A percentile compares a stretch with the other conserved stretches of the same genome.
phyloP scores from a whole-genome alignment of 2,113 vertebrate genomes.

The Meriones unguiculatus region DNA sequence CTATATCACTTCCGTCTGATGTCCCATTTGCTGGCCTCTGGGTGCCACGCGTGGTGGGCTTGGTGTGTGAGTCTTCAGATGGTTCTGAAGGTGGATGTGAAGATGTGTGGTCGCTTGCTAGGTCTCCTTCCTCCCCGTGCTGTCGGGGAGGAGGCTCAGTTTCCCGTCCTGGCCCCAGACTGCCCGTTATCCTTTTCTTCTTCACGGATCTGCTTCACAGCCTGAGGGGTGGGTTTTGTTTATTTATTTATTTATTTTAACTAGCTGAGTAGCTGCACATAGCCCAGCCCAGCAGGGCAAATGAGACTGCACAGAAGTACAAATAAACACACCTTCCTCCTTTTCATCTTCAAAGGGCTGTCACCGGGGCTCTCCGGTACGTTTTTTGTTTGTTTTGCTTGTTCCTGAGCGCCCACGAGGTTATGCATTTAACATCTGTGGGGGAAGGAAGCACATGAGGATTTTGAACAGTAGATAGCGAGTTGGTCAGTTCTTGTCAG shows the following conservation, averaged over 20 bases:
- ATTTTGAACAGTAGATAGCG: background rate
- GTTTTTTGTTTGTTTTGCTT: background rate
- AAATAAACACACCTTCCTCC: slow-evolving; percentile 77
- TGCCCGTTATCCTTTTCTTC: slow-evolving; percentile 54
- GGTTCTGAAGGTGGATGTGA: background rate
- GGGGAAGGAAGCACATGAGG: background rate
- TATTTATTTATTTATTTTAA: slow-evolving; percentile 59
- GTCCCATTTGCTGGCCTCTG: background rate
- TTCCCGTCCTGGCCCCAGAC: background rate
- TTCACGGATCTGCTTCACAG: slow-evolving; percentile 25
- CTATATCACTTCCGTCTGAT: fast-evolving
- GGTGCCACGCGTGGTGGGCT: background rate
- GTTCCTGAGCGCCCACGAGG: slow-evolving; percentile 18
- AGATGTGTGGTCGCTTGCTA: background rate
- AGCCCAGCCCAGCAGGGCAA: background rate
- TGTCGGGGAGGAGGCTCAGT: background rate
- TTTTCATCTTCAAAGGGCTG: slow-evolving; percentile 73
- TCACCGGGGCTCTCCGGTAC: slow-evolving; percentile 16
- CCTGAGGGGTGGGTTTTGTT: slow-evolving; percentile 25
- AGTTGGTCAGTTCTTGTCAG: background rate
- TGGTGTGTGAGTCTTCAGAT: background rate
- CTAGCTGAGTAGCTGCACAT: background rate
- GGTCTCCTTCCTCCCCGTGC: background rate
- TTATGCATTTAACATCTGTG: background rate
- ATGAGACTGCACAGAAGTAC: slow-evolving; percentile 27